Conservation (phyloP, 2,797 vertebrate genomes). For the Clarias laeviceps region DNA sequence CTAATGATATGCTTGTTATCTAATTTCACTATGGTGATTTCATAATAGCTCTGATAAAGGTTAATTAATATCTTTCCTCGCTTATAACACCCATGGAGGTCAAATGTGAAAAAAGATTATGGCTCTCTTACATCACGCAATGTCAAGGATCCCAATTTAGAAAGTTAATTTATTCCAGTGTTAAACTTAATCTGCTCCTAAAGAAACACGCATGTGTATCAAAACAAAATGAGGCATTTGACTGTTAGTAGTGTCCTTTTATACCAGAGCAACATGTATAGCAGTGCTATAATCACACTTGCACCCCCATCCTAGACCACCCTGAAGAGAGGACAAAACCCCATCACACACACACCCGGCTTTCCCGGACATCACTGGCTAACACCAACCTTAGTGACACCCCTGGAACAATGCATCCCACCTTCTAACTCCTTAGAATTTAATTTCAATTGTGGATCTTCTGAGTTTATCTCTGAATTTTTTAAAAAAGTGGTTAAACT, state of each 20-base stretch:
- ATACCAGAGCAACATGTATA: not conserved
- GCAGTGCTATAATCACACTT: not conserved
- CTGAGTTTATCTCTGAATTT: not conserved
- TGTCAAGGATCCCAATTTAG: not conserved
- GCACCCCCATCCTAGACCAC: no score
- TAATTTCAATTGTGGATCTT: not conserved
- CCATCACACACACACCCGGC: no score
- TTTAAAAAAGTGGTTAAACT: not conserved
- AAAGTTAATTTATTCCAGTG: not conserved
- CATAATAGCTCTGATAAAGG: constrained; percentile 43
- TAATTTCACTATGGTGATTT: not conserved
- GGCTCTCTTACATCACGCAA: not conserved
- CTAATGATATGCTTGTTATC: not conserved
- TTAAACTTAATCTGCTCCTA: not conserved
- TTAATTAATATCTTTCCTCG: constrained; percentile 14
- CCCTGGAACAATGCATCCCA: no score
- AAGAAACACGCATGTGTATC: no score
- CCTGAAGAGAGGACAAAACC: no score
- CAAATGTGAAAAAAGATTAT: not conserved
- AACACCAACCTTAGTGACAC: no score
- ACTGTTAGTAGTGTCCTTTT: not conserved
- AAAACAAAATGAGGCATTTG: not conserved
- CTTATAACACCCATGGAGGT: not conserved
- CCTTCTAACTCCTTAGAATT: not conserved
- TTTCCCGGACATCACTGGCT: no score